Base-by-base conservation (phyloP, 2,888 invertebrate species). In the Diadegma fenestrale region DNA sequence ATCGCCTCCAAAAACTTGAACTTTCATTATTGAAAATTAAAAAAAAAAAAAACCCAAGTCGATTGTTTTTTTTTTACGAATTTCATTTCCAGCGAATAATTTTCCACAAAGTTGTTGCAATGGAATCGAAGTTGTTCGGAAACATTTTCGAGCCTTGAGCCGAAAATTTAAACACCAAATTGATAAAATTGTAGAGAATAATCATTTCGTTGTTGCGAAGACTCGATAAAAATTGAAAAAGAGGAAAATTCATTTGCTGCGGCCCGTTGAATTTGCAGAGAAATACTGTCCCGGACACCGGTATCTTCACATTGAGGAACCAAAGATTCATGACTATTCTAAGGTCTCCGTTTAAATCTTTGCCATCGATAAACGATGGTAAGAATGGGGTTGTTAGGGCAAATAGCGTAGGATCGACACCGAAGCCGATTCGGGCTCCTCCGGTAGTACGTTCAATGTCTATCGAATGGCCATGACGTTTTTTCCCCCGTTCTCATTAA, bases 331-430 rank as follows among this genome's bases (percentile, higher is more conserved):
- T 92, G 90, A 91, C 91, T 82, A 88, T 93, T 82, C 90, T 94
- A 89, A 93, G 89, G 87, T 90, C 91, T 82, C 93, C 93, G 71
- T 94, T 94, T 88, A 93, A 93, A 90, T 93, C 93, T 64, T 90
- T 94, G 80, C 93, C 93, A 61, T 86, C 91, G 79, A 93, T 93
- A 90, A 91, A 90, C 82, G 90, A 92, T 86, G 89, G 89, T 77
- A 92, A 93, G 90, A 92, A 93, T 83, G 91, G 91, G 88, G 85
- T 91, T 80, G 87, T 93, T 91, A 92, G 93, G 89, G 91, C 93
- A 66, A 90, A 89, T 90, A 93, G 93, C 86, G 93, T 93, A 90
- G 92, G 91, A 87, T 90, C 92, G 82, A 87, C 90, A 76, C 88
- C 88, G 64, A 92, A 89, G 87, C 89, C 89, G 89, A 90, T 86